Evolutionary conservation across 2,797 vertebrate species (phyloP).

Genomic region (Neosalanx taihuensis): DNA sequence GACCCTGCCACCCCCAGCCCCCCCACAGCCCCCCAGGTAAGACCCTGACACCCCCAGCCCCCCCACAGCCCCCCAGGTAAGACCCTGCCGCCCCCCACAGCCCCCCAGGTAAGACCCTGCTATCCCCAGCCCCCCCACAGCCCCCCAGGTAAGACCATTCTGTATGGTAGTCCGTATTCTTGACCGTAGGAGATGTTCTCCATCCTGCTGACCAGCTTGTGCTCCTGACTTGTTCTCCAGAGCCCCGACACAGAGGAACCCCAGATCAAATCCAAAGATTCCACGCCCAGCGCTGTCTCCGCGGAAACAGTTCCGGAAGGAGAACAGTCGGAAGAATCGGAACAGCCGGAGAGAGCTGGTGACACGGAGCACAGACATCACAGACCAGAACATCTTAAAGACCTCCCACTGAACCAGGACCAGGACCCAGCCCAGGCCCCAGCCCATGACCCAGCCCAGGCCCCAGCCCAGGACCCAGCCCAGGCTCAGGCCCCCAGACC

Average conservation of each 20-base stretch:
- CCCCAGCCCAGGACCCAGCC: background rate
- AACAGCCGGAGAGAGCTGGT: slow-evolving; percentile 59
- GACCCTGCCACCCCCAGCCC: slow-evolving; percentile 25
- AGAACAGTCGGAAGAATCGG: slow-evolving; percentile 60
- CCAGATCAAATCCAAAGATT: slow-evolving; percentile 88
- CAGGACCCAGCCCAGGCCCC: background rate
- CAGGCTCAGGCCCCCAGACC: slow-evolving; percentile 65
- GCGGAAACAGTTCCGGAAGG: slow-evolving; percentile 80
- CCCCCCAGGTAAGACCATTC: too few species aligned
- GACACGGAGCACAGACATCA: slow-evolving; percentile 57
- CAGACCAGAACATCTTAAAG: slow-evolving; percentile 56
- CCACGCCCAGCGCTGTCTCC: slow-evolving; percentile 70
- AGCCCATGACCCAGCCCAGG: too few species aligned
- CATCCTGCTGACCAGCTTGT: background rate
- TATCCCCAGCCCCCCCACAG: too few species aligned
- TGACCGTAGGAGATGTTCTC: background rate
- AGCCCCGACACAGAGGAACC: slow-evolving; percentile 78
- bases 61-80: slow-evolving; percentile 56
- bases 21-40: slow-evolving; percentile 32
- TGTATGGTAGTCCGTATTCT: too few species aligned
- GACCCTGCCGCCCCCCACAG: slow-evolving; percentile 18
- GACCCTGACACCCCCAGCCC: slow-evolving; percentile 37
- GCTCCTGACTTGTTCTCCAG: slow-evolving; percentile 66
- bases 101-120: slow-evolving; percentile 31
- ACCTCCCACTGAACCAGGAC: background rate